Base-by-base conservation (phyloP, 2,797 vertebrate genomes). In the Lutjanus argentimaculatus region DNA sequence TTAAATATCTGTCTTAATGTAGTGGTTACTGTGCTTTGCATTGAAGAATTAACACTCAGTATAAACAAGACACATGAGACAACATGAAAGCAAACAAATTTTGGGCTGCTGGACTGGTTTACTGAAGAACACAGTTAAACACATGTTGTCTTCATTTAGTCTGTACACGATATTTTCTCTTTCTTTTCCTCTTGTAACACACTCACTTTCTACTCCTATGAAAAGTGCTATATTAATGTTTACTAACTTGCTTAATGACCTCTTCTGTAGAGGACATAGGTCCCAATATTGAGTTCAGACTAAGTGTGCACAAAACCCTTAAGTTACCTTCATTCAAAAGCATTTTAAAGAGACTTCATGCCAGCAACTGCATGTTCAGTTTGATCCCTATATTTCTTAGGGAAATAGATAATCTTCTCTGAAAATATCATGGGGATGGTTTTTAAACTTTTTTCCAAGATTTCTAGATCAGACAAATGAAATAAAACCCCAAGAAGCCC, bases 391-490 rank as follows among this genome's bases (percentile, higher is more conserved):
- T 21, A 30, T 66, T 71, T 68, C 63, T 62, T 56, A 9, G 25
- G 36, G 51, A 55, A 62, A 69, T 22, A 53, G 40, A 36, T 49
- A 9, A 76, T 42, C 49, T 12, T 52, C 21, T 16, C 9, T 61
- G 19, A 22, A 59, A 15, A 67, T 51, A 56, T 74, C 42, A 55
- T 59, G 8, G 8, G 15, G 22, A n/a, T 10, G 25, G 8, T 72
- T 82, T 80, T 19, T 7, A 25, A 77, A 51, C 13, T 13, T 57
- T 17, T 45, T 21, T 15, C 14, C 9, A 22, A 64, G 30, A 63
- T 67, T 77, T 63, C 1, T 40, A 52, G 48, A 83, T 85, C 45
- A 80, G 45, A 84, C 49, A 49, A 11, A 40, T 51, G 59, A 59
- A 77, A 76, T 52, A 1, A 45, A 67, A 65, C 14, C 62, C 2